Base-by-base conservation (phyloP, 1,140 invertebrate species). In the Drosophila guanche region DNA sequence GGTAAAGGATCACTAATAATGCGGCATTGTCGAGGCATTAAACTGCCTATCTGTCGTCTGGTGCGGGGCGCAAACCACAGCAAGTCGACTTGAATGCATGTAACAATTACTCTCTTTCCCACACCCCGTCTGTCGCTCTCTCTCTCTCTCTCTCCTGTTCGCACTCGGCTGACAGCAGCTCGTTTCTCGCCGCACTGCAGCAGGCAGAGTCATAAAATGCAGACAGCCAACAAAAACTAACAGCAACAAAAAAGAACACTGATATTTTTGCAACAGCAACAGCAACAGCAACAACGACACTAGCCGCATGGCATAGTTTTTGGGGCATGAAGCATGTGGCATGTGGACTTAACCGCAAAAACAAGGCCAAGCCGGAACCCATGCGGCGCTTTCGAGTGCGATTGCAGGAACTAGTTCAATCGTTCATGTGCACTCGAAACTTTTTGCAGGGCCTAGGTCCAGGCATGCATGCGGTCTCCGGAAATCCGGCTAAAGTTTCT, bases 71-170 rank as follows among this genome's bases (percentile, higher is more conserved):
- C 53, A 51, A 45, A 75, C 62, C 71, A 51, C 71, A 75, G 71
- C 72, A 76, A 76, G 62, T 75, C 72, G 60, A 76, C 61, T 75
- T 42, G 61, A 76, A 76, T 73, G 55, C 72, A 76, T 79, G 77
- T 72, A 86, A 79, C 80, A 85, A 85, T 85, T 86, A 85, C 58
- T 80, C 71, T 63, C 48, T 12, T 22, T 20, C 59, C 12, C 46
- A 33, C 16, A 12, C 27, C 27, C 62, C 45, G 48, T 42, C 55
- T 41, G 22, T 29, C 45, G 42, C 46, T 48, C 33, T 16, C 27
- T 67, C 48, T 12, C 16, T 1, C 46, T 48, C 33, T 16, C 27
- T 67, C 48, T 12, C 16, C 16, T 20, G 16, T 23, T 20, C 63
- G 14, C 46, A 43, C 16, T 8, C 29, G 3, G 33, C 10, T 37